Base-by-base conservation (phyloP, 2,888 invertebrate species). In the Prenolepis imparis region DNA sequence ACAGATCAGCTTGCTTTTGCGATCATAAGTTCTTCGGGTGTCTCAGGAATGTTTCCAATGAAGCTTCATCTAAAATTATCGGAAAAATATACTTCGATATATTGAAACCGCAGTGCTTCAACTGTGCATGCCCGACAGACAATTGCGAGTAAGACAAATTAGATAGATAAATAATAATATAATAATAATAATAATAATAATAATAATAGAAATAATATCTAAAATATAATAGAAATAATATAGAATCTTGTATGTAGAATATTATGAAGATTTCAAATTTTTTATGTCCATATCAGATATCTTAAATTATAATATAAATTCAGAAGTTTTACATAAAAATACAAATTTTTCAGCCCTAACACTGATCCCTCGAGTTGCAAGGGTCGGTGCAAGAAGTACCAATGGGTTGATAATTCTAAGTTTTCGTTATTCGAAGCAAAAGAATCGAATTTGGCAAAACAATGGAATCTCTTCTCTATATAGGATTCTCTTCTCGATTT, bases 71-170 rank as follows among this genome's bases (percentile, higher is more conserved):
- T 3, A 95, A 95, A 0, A 96, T 96, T 93, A 96, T 97, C 64
- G 97, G 97, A 0, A 95, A 96, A 39, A 96, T 97, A 0, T 98
- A 97, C 95, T 98, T 98, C 95, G 97, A 97, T 91, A 95, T 97
- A 86, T 95, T 97, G 59, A 96, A 96, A 0, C 97, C 97, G 0
- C 96, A 97, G 93, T 98, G 97, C 94, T 97, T 97, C 75, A 94
- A 95, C 95, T 95, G 87, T 87, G 84, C 90, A 24, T 90, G 92
- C 87, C 91, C 92, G 12, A 82, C 87, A 5, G 57, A 77, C 4
- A 81, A 74, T 9, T 93, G 94, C 75, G 72, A 78, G 8, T 75
- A 83, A 82, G 85, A 82, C 77, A 67, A 3, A 52, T 67, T 44
- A n/a, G 8, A n/a, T 28, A 68, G 18, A 48, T 18, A 48, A 11